These are phyloP conservation scores for Trimorus sp. DNA, from an alignment of 2,888 invertebrate genomes.

Conservation along the genomic window DNA sequence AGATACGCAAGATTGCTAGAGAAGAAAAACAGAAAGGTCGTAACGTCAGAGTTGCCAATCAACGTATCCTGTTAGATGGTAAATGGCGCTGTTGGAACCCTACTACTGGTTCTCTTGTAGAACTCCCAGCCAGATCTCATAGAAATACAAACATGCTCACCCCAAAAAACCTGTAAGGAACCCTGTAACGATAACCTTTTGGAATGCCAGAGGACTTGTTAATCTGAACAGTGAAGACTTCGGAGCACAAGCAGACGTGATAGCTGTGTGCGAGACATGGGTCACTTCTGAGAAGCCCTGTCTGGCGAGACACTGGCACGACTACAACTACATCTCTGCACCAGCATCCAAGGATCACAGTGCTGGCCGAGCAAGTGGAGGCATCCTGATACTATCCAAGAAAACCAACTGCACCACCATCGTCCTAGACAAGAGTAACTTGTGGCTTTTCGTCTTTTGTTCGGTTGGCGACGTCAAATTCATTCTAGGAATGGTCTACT, in stretches of 20 bases:
- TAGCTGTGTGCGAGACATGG: background rate
- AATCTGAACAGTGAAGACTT: background rate
- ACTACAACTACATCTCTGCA: background rate
- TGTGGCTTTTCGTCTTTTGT: background rate
- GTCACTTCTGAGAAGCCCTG: background rate
- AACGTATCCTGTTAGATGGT: background rate
- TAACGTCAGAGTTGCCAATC: background rate
- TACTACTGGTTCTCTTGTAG: background rate
- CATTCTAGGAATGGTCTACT: background rate
- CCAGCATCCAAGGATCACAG: slow-evolving; percentile 1
- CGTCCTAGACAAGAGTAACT: background rate
- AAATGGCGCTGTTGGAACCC: background rate
- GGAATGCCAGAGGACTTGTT: background rate
- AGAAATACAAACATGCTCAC: background rate
- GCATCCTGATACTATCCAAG: background rate
- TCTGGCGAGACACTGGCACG: background rate
- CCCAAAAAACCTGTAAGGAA: background rate
- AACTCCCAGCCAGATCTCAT: background rate
- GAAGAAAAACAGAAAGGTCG: background rate
- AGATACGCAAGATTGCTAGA: background rate
- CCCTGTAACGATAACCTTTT: background rate
- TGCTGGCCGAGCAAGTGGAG: background rate
- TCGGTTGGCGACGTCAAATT: background rate
- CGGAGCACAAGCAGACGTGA: background rate
- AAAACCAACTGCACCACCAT: background rate